phyloP scores from a whole-genome alignment of 2,797 vertebrate species.

The Malurus splendens region DNA sequence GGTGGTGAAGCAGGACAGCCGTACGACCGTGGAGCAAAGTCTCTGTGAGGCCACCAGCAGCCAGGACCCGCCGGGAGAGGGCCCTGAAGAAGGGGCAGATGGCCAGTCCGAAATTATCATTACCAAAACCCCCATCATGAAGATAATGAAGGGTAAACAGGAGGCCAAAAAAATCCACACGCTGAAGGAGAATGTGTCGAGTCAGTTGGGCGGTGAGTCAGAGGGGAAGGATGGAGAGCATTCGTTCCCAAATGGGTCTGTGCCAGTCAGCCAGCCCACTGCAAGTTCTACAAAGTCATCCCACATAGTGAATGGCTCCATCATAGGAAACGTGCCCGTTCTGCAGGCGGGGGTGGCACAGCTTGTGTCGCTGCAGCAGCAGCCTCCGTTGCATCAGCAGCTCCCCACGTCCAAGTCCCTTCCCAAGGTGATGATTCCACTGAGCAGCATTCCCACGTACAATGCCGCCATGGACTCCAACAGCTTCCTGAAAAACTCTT shows the following conservation, averaged over 20 bases:
- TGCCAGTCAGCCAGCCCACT: slow-evolving; percentile 52
- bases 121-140: slow-evolving; percentile 97
- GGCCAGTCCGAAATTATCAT: slow-evolving; percentile 86
- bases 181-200: slow-evolving; percentile 64
- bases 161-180: slow-evolving; percentile 91
- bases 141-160: slow-evolving; percentile 89
- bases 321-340: slow-evolving; percentile 81
- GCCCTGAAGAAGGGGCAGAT: slow-evolving; percentile 72
- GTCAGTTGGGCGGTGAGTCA: slow-evolving; percentile 30
- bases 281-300: slow-evolving; percentile 54
- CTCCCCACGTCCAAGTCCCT: slow-evolving; percentile 85
- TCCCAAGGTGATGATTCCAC: slow-evolving; percentile 96
- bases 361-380: slow-evolving; percentile 88
- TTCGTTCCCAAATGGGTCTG: slow-evolving; percentile 49
- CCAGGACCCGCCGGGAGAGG: slow-evolving; percentile 52
- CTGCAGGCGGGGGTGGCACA: slow-evolving; percentile 90
- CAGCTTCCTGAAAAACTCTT: slow-evolving; percentile 94
- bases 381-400: slow-evolving; percentile 67
- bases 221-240: slow-evolving; percentile 67
- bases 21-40: slow-evolving; percentile 83
- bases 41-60: slow-evolving; percentile 27
- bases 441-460: slow-evolving; percentile 97
- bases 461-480: slow-evolving; percentile 95
- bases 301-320: slow-evolving; percentile 86
- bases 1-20: slow-evolving; percentile 80